Evolutionary conservation across 2,888 invertebrate genomes (phyloP), one percentile per base, ranked within the genome.

Genomic region (Ctenicera cuprea): DNA sequence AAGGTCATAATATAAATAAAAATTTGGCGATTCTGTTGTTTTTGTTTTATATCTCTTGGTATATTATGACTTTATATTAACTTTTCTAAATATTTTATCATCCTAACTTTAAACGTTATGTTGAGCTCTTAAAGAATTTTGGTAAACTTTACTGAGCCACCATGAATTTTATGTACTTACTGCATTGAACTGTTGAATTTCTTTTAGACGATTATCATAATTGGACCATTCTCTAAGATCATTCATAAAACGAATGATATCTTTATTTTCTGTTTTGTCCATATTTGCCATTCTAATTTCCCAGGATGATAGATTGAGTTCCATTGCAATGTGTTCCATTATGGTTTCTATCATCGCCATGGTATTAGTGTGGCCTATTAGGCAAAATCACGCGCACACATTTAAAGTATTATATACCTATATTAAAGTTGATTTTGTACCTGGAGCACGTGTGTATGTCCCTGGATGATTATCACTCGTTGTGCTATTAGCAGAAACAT

Each of bases 361-460:
- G 16, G 89, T 90, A 86, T 94, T 94, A 0, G 91, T 85, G 0
- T 91, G 88, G 12, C 90, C 92, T 92, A n/a, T 38, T 38, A 5
- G n/a, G n/a, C n/a, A n/a, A n/a, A n/a, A n/a, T n/a, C n/a, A n/a
- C n/a, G n/a, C n/a, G n/a, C n/a, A n/a, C n/a, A n/a, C n/a, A n/a
- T 18, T 45, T 7, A 12, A 14, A 0, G 12, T 26, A 3, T 26
- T 3, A 26, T 26, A n/a, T n/a, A n/a, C n/a, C n/a, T n/a, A n/a
- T 26, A 64, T 3, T 11, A 8, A 2, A 0, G 0, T 1, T 5
- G n/a, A 20, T 2, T 48, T 18, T 33, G 1, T 37, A 91, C 94
- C 93, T 80, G 95, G 95, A 14, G 93, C 89, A 84, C 95, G 87
- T 69, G 89, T 88, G 80, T 86, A 93, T 0, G 92, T 91, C 80